Conservation (phyloP, 2,113 vertebrate species). For the Triplophysa tibetana region DNA sequence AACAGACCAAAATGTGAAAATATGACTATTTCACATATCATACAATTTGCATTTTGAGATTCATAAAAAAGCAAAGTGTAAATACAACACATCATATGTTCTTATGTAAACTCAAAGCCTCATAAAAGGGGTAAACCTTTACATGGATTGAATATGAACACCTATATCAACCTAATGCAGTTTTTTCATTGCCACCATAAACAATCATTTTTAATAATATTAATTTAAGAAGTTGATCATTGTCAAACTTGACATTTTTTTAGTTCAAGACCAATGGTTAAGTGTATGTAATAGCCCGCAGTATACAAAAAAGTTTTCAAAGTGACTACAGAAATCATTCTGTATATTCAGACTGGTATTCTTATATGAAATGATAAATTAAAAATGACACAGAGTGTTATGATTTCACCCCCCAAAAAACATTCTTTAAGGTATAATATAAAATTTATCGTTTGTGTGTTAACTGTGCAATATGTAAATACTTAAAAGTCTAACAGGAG, state of each 20-base stretch:
- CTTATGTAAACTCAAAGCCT: not conserved
- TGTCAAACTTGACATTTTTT: not conserved
- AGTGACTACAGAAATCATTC: not conserved
- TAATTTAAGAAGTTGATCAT: not conserved
- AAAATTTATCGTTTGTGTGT: too few species aligned
- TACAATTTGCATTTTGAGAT: not conserved
- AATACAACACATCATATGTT: not conserved
- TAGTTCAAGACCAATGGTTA: not conserved
- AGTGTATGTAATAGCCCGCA: not conserved
- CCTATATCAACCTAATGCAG: not conserved
- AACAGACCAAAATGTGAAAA: constrained; percentile 31
- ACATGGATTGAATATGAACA: not conserved
- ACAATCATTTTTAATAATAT: constrained; percentile 5
- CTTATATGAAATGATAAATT: not conserved
- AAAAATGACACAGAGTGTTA: not conserved
- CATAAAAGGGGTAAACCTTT: not conserved
- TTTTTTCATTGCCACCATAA: not conserved
- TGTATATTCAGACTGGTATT: not conserved
- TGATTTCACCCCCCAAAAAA: not conserved
- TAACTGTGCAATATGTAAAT: too few species aligned
- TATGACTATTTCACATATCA: constrained; percentile 1
- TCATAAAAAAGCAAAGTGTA: not conserved
- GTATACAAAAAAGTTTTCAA: not conserved
- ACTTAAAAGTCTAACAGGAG: not conserved
- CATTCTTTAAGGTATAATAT: constrained; percentile 5